These are phyloP conservation scores for Oophaga sylvatica DNA, from an alignment of 2,797 vertebrate genomes.

Conservation along the genomic window DNA sequence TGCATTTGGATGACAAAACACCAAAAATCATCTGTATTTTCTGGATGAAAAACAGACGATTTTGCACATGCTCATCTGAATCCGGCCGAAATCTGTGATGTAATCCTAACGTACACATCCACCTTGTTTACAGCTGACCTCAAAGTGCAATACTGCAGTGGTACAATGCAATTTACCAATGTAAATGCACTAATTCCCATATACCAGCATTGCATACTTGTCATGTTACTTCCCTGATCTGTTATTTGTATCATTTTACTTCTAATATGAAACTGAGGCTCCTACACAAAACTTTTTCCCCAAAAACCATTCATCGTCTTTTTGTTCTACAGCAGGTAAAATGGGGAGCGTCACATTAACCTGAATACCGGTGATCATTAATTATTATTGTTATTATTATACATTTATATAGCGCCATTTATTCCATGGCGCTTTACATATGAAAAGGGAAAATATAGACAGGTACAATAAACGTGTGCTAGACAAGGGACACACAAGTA, in stretches of 20 bases:
- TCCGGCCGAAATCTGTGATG: too few relatives aligned
- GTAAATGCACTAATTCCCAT: not conserved
- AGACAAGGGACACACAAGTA: too few relatives aligned
- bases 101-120: too few relatives aligned
- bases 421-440: too few relatives aligned
- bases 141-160: not conserved
- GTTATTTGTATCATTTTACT: not conserved
- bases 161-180: not conserved
- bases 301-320: not conserved
- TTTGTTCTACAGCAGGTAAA: not conserved
- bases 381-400: too few relatives aligned
- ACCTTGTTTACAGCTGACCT: not conserved
- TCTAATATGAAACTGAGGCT: not conserved
- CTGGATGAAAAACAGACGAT: too few relatives aligned
- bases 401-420: too few relatives aligned
- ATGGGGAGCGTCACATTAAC: not conserved
- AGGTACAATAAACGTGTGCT: too few relatives aligned
- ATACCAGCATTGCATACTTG: not conserved
- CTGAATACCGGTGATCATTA: not conserved
- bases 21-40: too few relatives aligned
- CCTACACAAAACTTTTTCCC: not conserved
- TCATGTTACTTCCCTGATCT: not conserved
- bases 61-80: too few relatives aligned
- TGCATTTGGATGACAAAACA: too few relatives aligned
- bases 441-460: too few relatives aligned